Base-by-base conservation (phyloP, 2,888 invertebrate species). In the Lycia hirtaria region DNA sequence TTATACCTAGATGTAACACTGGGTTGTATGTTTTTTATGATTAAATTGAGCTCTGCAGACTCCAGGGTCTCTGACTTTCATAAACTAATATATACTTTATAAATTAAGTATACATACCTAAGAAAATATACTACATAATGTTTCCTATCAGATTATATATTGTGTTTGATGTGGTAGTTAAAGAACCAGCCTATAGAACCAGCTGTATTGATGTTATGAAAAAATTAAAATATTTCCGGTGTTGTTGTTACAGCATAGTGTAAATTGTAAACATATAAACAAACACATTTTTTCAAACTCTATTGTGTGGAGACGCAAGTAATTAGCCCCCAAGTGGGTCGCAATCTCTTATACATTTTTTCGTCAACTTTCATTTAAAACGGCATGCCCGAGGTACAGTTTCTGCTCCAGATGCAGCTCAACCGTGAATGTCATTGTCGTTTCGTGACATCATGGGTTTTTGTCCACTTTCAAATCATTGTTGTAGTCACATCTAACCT, bases 381-480 rank as follows among this genome's bases (percentile, higher is more conserved):
- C 62, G 75, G 75, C 77, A 76, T 74, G 75, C 71, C 73, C 62
- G 72, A 85, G 83, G 84, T 88, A 89, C 88, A 85, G 88, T 88
- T 88, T 80, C 79, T 83, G 88, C 83, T 87, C 90, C 70, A 85
- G 87, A 88, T 90, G 83, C 85, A 89, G 78, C 83, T 89, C 87
- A 91, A 91, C 91, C 91, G 89, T 92, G 91, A 92, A 91, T 91
- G 91, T 90, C 90, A 89, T 85, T 88, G 88, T 85, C 88, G 83
- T 81, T 80, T 56, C 76, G 84, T 91, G 91, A 88, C 92, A 91
- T 90, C 92, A 89, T 83, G 72, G 75, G 76, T 83, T 87, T 89
- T 86, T 88, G 65, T 88, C 78, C 78, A 83, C 85, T 87, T 87
- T 87, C 87, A 81, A 85, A 85, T 80, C 48, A 52, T 53, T 30